Conservation (phyloP, 2,888 invertebrate genomes). For the Villa cingulata region DNA sequence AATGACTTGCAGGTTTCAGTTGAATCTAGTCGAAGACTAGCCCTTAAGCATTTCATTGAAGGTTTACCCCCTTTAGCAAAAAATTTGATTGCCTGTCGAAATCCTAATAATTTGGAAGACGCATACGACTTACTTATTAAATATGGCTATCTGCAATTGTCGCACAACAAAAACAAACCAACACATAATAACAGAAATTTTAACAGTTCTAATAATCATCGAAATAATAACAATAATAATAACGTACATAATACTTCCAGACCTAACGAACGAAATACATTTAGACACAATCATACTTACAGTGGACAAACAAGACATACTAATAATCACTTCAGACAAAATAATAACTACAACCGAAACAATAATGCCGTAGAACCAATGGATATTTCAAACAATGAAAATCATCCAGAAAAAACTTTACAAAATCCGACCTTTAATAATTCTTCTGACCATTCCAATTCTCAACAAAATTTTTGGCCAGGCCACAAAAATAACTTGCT, state of each 20-base stretch:
- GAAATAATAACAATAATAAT: too few species aligned
- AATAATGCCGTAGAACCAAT: not conserved
- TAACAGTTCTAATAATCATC: too few species aligned
- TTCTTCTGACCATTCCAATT: too few species aligned
- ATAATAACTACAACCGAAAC: too few species aligned
- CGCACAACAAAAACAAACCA: not conserved
- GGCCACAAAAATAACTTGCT: slow-evolving; percentile 1
- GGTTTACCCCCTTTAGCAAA: slow-evolving; percentile 4
- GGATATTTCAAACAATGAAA: not conserved
- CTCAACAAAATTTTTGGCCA: not conserved
- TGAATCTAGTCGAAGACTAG: slow-evolving; percentile 3
- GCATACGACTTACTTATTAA: slow-evolving; percentile 3
- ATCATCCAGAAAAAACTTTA: not conserved
- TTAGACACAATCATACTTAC: too few species aligned
- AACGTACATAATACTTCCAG: too few species aligned
- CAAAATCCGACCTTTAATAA: too few species aligned
- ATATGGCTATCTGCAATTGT: not conserved
- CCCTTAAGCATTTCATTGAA: slow-evolving; percentile 3
- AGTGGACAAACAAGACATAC: too few species aligned
- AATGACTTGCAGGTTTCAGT: not conserved
- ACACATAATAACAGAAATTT: too few species aligned
- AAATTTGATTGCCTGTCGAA: slow-evolving; percentile 1
- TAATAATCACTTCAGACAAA: too few species aligned
- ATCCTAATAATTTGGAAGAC: slow-evolving; percentile 1
- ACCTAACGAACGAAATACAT: too few species aligned